Conservation (phyloP, 2,113 vertebrate genomes). For the Xiphophorus maculatus region DNA sequence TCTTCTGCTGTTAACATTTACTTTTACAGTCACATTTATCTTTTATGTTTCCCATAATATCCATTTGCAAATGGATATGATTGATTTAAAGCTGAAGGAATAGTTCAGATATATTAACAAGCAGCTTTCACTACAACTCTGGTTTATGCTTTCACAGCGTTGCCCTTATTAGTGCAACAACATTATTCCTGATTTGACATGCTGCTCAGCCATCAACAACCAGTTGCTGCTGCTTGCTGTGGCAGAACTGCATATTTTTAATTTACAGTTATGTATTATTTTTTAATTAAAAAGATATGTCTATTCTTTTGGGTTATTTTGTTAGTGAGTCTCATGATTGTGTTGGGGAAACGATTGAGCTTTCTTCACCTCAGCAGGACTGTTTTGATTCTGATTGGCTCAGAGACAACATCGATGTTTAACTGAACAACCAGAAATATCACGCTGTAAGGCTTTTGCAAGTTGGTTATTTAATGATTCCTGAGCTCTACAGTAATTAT, state of each 20-base stretch:
- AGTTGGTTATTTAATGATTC: constrained; percentile 9
- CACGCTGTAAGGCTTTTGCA: constrained; percentile 4
- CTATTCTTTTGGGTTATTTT: no score
- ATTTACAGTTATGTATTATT: not conserved
- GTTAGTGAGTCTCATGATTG: no score
- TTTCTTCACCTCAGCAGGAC: not conserved
- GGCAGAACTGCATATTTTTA: not conserved
- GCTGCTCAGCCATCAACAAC: not conserved
- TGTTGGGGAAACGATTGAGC: not conserved
- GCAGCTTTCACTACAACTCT: not conserved
- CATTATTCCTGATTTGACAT: not conserved
- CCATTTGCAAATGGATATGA: not conserved
- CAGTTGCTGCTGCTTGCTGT: not conserved
- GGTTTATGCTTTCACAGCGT: no score
- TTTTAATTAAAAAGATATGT: not conserved
- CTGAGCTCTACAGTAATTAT: constrained; percentile 13
- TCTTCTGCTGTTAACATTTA: no score
- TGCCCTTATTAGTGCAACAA: no score
- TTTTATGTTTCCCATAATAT: no score
- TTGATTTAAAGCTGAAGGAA: no score
- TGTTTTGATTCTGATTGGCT: not conserved
- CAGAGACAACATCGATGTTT: not conserved
- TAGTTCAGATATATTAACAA: not conserved
- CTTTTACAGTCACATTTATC: no score
- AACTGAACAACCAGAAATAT: not conserved